Percentiles rank a stretch among this genome's conserved stretches.
These are phyloP conservation scores for Phalacrocorax aristotelis DNA, from an alignment of 2,113 vertebrate genomes.

Conservation along the genomic window DNA sequence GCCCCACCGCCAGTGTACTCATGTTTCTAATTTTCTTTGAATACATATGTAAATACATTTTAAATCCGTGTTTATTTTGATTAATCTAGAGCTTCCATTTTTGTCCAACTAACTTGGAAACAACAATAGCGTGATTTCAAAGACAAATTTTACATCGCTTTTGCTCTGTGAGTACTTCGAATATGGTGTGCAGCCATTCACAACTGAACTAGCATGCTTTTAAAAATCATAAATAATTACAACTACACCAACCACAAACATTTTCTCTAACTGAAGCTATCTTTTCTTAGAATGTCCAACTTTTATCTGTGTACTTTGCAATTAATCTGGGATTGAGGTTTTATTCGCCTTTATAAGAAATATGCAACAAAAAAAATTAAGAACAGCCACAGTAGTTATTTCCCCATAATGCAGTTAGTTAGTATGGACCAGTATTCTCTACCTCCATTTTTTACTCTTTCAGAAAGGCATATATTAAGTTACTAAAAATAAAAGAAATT, in stretches of 20 bases:
- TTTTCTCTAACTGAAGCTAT: not conserved
- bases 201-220: not conserved
- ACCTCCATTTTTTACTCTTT: not conserved
- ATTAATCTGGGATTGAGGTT: not conserved
- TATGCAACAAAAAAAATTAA: not conserved
- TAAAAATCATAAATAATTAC: not conserved
- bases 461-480: not conserved
- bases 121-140: not conserved
- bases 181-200: not conserved
- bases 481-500: not conserved
- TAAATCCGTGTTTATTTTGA: not conserved
- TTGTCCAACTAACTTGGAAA: not conserved
- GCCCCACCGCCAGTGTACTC: not conserved
- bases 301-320: not conserved
- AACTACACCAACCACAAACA: not conserved
- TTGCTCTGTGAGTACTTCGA: not conserved
- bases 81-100: not conserved
- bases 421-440: not conserved
- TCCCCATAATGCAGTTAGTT: not conserved
- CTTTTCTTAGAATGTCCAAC: not conserved
- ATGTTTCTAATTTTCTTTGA: not conserved
- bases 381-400: not conserved
- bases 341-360: not conserved
- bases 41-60: not conserved
- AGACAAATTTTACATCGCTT: not conserved